A percentile compares a stretch with the other conserved stretches of the same genome.
phyloP scores from a whole-genome alignment of 2,113 vertebrate genomes.

The Halcyon senegalensis region DNA sequence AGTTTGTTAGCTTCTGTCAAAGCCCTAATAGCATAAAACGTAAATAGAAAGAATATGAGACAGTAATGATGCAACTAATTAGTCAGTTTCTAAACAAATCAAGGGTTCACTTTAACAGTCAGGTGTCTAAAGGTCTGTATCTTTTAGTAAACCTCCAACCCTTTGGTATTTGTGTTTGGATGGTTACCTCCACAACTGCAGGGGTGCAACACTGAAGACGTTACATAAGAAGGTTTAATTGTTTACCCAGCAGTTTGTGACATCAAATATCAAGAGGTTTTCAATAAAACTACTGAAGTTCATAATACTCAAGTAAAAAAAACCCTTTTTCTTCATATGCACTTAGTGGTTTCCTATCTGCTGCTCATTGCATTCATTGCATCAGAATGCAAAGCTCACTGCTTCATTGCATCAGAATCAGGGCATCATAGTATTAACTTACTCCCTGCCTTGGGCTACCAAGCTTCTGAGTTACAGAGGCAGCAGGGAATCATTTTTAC shows the following conservation, averaged over 20 bases:
- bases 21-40: background rate
- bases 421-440: background rate
- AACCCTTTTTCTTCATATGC: background rate
- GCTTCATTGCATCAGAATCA: background rate
- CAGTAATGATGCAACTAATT: background rate
- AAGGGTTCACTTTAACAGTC: background rate
- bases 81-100: background rate
- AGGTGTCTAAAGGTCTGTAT: background rate
- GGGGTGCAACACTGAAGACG: background rate
- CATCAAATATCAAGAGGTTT: background rate
- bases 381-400: no score
- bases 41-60: background rate
- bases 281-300: background rate
- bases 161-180: background rate
- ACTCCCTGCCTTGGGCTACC: background rate
- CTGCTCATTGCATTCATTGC: background rate
- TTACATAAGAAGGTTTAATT: background rate
- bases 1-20: background rate
- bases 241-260: background rate
- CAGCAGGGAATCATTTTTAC: background rate
- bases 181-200: background rate
- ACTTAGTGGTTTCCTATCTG: background rate
- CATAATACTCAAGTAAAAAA: background rate
- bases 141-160: background rate
- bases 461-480: background rate